Percentiles rank a stretch among this genome's conserved stretches.
Conservation (phyloP, 2,888 invertebrate species). For the Eristalinus sepulchralis region DNA sequence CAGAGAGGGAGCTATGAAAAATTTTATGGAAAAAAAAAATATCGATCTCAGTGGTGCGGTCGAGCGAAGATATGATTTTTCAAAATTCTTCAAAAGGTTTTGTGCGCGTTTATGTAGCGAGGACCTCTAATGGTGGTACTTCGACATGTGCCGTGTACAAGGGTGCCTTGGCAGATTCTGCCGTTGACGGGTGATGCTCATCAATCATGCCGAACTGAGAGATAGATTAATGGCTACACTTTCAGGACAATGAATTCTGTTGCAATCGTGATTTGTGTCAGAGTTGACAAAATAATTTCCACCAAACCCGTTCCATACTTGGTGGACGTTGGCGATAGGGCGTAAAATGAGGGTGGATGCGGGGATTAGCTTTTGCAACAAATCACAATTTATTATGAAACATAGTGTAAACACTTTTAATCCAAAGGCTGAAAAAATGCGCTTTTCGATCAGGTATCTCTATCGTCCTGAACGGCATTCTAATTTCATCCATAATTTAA, state of each 20-base stretch:
- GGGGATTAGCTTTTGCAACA: too few relatives aligned
- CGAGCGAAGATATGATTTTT: slow-evolving; percentile 35
- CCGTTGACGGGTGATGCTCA: background rate
- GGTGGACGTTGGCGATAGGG: background rate
- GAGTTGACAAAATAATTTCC: background rate
- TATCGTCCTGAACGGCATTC: too few relatives aligned
- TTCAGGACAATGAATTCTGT: background rate
- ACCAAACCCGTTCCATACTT: background rate
- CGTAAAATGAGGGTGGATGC: background rate
- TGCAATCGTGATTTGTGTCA: background rate
- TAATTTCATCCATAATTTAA: too few relatives aligned
- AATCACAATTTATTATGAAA: too few relatives aligned
- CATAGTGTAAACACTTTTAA: too few relatives aligned
- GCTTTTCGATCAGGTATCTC: too few relatives aligned
- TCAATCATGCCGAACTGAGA: background rate
- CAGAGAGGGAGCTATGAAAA: background rate
- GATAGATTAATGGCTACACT: background rate
- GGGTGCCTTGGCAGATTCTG: background rate
- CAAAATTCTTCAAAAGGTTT: slow-evolving; percentile 21
- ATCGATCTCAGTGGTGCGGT: slow-evolving; percentile 20
- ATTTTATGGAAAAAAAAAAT: background rate
- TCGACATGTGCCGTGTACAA: background rate
- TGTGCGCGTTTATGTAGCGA: background rate
- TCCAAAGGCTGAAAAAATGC: too few relatives aligned
- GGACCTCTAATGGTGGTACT: background rate